Percentiles rank a stretch among this genome's conserved stretches.
Evolutionary conservation across 2,113 vertebrate species (phyloP).

Genomic region (Amphiprion ocellaris): DNA sequence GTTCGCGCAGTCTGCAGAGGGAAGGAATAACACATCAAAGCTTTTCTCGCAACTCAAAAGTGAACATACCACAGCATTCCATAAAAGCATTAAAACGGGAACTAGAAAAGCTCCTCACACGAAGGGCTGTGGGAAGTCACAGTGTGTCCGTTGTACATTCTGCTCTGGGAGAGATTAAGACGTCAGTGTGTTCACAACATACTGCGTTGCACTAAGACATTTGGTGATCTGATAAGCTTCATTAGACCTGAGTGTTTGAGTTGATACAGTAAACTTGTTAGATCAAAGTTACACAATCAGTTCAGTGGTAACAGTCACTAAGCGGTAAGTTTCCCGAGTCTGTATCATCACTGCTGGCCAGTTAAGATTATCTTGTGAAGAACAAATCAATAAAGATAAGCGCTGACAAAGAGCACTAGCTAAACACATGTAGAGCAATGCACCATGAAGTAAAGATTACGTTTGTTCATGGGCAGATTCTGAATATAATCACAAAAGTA

Average conservation of each 20-base stretch:
- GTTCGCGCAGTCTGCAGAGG: constrained; percentile 53
- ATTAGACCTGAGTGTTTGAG: constrained; percentile 79
- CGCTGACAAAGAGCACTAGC: constrained; percentile 7
- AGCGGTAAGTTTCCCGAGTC: constrained; percentile 26
- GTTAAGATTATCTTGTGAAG: constrained; percentile 44
- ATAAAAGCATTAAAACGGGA: constrained; percentile 52
- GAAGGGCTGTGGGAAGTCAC: constrained; percentile 74
- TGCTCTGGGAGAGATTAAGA: constrained; percentile 84
- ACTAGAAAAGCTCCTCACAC: constrained; percentile 50
- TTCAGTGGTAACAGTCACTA: constrained; percentile 50
- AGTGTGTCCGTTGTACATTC: constrained; percentile 79
- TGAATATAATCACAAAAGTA: constrained; percentile 2
- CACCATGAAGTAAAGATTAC: constrained; percentile 14
- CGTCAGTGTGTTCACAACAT: constrained; percentile 75
- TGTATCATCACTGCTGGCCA: constrained; percentile 49
- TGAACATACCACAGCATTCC: constrained; percentile 65
- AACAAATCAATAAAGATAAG: constrained; percentile 39
- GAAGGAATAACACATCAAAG: constrained; percentile 72
- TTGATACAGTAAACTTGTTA: constrained; percentile 67
- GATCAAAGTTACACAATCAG: constrained; percentile 50
- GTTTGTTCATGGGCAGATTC: neutral
- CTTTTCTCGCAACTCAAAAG: constrained; percentile 54
- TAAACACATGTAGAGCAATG: constrained; percentile 9
- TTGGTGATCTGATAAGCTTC: constrained; percentile 78
- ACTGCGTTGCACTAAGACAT: constrained; percentile 82